A percentile compares a stretch with the other conserved stretches of the same genome.
phyloP scores from a whole-genome alignment of 2,888 invertebrate species.

The Melanargia galathea region DNA sequence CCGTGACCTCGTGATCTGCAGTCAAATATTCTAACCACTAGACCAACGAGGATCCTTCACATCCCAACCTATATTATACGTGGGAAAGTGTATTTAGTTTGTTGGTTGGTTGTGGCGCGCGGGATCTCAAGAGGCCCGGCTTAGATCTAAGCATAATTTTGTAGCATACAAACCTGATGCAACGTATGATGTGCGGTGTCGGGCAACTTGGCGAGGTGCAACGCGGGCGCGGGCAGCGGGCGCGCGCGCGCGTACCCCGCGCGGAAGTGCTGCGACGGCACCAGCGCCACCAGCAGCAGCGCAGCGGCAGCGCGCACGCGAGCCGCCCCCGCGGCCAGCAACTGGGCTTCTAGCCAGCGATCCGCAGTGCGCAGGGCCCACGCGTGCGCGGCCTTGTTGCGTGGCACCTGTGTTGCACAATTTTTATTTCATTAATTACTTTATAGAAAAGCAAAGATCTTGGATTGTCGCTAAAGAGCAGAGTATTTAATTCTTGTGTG shows the following conservation, averaged over 20 bases:
- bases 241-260: slow-evolving; percentile 89
- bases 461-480: too few relatives aligned
- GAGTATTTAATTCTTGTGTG: too few relatives aligned
- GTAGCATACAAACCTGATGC: slow-evolving; percentile 66
- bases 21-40: too few relatives aligned
- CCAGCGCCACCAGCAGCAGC: slow-evolving; percentile 92
- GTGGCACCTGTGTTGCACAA: slow-evolving; percentile 86
- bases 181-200: slow-evolving; percentile 80
- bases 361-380: slow-evolving; percentile 97
- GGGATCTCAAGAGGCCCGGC: too few relatives aligned
- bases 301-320: slow-evolving; percentile 94
- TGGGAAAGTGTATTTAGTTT: too few relatives aligned
- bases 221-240: slow-evolving; percentile 75
- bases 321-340: slow-evolving; percentile 92
- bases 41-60: too few relatives aligned
- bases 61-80: too few relatives aligned
- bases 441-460: too few relatives aligned
- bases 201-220: slow-evolving; percentile 63
- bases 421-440: too few relatives aligned
- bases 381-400: slow-evolving; percentile 94
- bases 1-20: too few relatives aligned
- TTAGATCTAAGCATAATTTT: background rate
- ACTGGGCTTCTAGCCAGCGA: slow-evolving; percentile 94
- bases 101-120: too few relatives aligned
- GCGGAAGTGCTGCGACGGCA: slow-evolving; percentile 94